phyloP scores from a whole-genome alignment of 2,113 vertebrate genomes.

The Petrocephalus microphthalmus region DNA sequence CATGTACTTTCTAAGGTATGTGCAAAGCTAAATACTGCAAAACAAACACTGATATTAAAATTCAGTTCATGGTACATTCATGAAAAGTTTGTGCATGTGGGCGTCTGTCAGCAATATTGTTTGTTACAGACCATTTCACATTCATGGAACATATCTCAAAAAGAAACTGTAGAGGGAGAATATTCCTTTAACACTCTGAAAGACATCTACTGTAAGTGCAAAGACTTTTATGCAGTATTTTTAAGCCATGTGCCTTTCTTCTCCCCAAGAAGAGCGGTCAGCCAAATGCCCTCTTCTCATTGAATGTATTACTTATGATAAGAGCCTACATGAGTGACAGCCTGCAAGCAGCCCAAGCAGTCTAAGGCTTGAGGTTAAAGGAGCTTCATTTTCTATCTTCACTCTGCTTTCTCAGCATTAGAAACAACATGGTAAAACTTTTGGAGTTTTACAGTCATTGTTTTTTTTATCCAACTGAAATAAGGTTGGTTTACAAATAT shows the following conservation, averaged over 20 bases:
- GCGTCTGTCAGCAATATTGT: background rate
- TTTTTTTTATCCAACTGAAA: background rate
- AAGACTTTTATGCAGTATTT: background rate
- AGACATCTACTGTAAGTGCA: background rate
- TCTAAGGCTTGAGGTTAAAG: conserved; percentile 41
- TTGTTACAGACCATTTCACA: background rate
- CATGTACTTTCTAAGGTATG: background rate
- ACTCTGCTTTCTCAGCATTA: conserved; percentile 41
- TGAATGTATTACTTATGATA: conserved; percentile 32
- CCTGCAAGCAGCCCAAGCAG: conserved; percentile 48
- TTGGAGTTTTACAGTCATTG: background rate
- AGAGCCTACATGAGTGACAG: conserved; percentile 11
- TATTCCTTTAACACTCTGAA: background rate
- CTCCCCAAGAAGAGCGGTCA: background rate
- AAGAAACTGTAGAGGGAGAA: background rate
- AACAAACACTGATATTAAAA: background rate
- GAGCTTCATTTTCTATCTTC: conserved; percentile 49
- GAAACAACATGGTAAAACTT: background rate
- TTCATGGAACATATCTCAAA: background rate
- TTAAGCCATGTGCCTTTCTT: background rate
- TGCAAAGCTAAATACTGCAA: background rate
- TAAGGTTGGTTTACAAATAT: background rate
- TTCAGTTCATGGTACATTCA: background rate
- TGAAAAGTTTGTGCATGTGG: background rate
- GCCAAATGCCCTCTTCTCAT: conserved; percentile 10